Evolutionary conservation across 2,888 invertebrate species (phyloP), one percentile per base, ranked within the genome.

Genomic region (Callinectes sapidus): DNA sequence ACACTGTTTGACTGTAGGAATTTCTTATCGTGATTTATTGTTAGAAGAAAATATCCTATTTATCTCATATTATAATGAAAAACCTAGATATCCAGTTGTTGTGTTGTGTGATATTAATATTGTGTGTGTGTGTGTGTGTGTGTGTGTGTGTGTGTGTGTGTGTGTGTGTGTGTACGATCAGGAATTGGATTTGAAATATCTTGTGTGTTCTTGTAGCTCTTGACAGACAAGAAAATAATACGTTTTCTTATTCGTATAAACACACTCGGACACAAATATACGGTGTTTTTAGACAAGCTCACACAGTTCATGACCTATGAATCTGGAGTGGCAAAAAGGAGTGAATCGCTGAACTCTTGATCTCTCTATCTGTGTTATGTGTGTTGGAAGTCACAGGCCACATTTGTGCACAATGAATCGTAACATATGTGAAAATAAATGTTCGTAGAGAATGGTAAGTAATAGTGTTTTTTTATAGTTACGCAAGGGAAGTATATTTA

Each of bases 141-240:
- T 71, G n/a, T 71, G 71, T 71, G 71, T 71, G 71, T 71, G 71
- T 28, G 71, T 28, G 71, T 28, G 71, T 28, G 71, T 71, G 71
- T 71, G 71, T 71, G 71, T 28, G 28, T 28, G 71, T 71, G 71
- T 28, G 71, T 28, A 18, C 18, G 71, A 28, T 28, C 48, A 48
- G 48, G 48, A 48, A 48, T 5, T 48, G 48, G 48, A 0, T 48
- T 48, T 48, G 48, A 18, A 61, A 23, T 23, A 61, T 61, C 61
- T 61, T 0, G 18, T 2, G 61, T 23, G 18, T 10, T 61, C 61
- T 61, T 18, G 18, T 61, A 23, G 61, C 18, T 61, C 61, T 0
- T 61, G 18, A 16, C 61, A 61, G 13, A 61, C 61, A 23, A 23
- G 23, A 61, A 61, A 61, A 55, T 1, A 48, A 48, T 48, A 48